phyloP scores from a whole-genome alignment of 92 coral and sea anemone species.

The Zoanthus gigantus region DNA sequence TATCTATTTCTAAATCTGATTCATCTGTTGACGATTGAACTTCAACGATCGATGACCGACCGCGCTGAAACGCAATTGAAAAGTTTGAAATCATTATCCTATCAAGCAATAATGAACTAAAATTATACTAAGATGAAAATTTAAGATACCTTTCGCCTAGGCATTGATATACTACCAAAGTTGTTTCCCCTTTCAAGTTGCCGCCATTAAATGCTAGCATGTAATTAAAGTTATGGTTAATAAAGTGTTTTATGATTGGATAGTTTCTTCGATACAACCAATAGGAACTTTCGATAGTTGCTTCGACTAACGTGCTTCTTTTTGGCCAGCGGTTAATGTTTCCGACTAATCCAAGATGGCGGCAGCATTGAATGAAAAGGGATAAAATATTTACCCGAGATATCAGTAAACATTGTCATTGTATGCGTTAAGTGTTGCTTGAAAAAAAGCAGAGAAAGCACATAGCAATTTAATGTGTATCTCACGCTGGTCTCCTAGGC shows the following conservation, averaged over 20 bases:
- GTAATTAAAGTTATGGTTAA: background rate
- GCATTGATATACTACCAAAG: constrained; percentile 53
- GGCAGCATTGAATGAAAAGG: constrained; percentile 10
- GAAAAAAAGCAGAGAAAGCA: too few relatives aligned
- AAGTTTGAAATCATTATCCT: background rate
- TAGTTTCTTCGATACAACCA: background rate
- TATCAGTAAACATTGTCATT: too few relatives aligned
- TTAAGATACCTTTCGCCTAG: constrained; percentile 69
- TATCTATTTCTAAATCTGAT: constrained; percentile 87
- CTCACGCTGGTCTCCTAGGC: too few relatives aligned
- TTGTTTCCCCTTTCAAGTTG: background rate
- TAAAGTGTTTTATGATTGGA: background rate
- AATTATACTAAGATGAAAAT: background rate
- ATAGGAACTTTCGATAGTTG: background rate
- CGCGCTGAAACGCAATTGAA: constrained; percentile 34
- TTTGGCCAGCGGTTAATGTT: constrained; percentile 18
- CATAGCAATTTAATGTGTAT: too few relatives aligned
- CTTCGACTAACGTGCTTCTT: background rate
- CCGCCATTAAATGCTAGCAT: constrained; percentile 13
- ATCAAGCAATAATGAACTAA: background rate
- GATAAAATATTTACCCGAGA: too few relatives aligned
- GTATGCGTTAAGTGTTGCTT: background rate
- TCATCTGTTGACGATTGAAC: constrained; percentile 66
- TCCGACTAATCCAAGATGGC: constrained; percentile 25
- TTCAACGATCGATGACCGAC: background rate